phyloP scores from a whole-genome alignment of 2,888 invertebrate genomes.

The Ochropleura plecta region DNA sequence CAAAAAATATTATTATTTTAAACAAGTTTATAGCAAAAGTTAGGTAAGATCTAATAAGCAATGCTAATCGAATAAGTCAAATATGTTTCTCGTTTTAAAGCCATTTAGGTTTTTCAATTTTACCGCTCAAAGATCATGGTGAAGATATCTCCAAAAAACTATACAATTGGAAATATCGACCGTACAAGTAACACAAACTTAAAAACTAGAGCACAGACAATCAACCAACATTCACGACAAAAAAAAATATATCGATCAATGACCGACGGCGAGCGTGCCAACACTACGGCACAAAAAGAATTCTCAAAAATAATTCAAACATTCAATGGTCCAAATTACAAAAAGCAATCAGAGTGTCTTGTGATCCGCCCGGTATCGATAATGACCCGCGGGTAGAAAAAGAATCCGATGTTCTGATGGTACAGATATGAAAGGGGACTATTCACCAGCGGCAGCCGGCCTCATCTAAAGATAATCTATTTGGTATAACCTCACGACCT shows the following conservation, averaged over 20 bases:
- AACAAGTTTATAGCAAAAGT: not conserved
- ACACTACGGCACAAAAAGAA: slow-evolving; percentile 77
- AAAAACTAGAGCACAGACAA: slow-evolving; percentile 64
- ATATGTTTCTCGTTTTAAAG: not conserved
- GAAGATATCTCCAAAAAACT: slow-evolving; percentile 29
- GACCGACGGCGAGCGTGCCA: slow-evolving; percentile 73
- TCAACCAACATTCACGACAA: slow-evolving; percentile 66
- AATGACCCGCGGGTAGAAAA: slow-evolving; percentile 81
- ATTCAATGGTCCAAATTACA: slow-evolving; percentile 84
- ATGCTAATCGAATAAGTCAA: slow-evolving; percentile 8
- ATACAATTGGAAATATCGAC: slow-evolving; percentile 45
- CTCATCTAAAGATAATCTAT: slow-evolving; percentile 88
- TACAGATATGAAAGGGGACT: slow-evolving; percentile 82
- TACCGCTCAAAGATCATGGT: slow-evolving; percentile 31
- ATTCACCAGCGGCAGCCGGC: slow-evolving; percentile 73
- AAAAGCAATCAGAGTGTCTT: slow-evolving; percentile 85
- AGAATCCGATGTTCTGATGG: slow-evolving; percentile 84
- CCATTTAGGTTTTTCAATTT: slow-evolving; percentile 34
- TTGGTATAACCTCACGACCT: slow-evolving; percentile 90
- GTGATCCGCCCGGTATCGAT: slow-evolving; percentile 78
- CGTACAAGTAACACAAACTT: slow-evolving; percentile 37
- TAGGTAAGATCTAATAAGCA: not conserved
- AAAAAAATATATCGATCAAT: slow-evolving; percentile 71
- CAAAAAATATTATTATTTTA: not conserved
- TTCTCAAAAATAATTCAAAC: slow-evolving; percentile 83